Evolutionary conservation across 2,797 vertebrate species (phyloP).

Genomic region (Syngnathus rostellatus): DNA sequence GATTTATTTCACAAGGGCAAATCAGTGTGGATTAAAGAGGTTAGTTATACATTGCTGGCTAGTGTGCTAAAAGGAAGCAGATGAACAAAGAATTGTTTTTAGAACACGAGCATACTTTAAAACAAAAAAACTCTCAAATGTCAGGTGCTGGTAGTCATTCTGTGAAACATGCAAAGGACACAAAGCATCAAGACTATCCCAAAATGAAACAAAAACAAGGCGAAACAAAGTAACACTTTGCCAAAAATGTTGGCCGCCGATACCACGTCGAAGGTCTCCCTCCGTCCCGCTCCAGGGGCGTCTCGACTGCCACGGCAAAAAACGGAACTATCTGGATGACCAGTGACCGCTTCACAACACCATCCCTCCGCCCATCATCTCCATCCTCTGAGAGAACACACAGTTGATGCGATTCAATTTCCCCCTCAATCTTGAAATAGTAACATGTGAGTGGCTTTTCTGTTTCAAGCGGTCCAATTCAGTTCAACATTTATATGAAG

Average conservation of each 20-base stretch:
- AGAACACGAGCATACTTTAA: not conserved
- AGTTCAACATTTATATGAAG: too few relatives aligned
- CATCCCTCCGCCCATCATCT: slow-evolving; percentile 89
- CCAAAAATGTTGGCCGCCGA: slow-evolving; percentile 1
- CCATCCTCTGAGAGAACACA: slow-evolving; percentile 76
- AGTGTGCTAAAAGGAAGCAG: slow-evolving; percentile 11
- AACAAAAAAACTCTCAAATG: not conserved
- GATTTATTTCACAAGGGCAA: slow-evolving; percentile 43
- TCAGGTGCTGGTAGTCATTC: not conserved
- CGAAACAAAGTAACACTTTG: not conserved
- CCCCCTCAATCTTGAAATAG: too few relatives aligned
- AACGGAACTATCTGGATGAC: not conserved
- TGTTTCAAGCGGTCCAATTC: not conserved
- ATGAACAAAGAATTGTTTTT: not conserved
- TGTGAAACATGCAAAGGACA: not conserved
- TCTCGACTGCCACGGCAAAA: not conserved
- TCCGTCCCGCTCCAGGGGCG: not conserved
- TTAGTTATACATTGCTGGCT: slow-evolving; percentile 8
- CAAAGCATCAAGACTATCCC: not conserved
- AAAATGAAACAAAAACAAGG: slow-evolving; percentile 1
- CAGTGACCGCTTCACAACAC: slow-evolving; percentile 67
- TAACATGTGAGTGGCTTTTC: too few relatives aligned
- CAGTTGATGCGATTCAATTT: not conserved
- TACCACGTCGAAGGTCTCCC: not conserved
- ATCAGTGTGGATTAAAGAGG: slow-evolving; percentile 41